Conservation (phyloP, 2,888 invertebrate species). For the Caradrina clavipalpis region DNA sequence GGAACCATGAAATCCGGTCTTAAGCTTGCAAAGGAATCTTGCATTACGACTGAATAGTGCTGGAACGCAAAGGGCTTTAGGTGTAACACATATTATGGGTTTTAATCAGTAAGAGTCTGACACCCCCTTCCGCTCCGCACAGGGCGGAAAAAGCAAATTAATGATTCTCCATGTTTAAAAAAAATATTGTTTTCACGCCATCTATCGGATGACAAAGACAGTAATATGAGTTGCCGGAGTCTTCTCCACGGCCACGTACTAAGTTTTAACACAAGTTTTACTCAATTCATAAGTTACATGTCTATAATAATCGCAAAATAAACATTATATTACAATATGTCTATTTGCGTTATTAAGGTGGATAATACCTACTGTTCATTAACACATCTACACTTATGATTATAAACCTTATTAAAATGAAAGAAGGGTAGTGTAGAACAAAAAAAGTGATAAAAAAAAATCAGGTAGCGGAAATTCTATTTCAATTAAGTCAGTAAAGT, state of each 20-base stretch:
- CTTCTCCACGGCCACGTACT: background rate
- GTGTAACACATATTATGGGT: no score
- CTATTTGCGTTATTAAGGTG: background rate
- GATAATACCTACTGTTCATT: background rate
- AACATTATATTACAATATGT: background rate
- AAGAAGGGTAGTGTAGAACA: background rate
- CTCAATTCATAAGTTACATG: no score
- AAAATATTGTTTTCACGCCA: background rate
- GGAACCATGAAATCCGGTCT: no score
- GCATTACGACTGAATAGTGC: background rate
- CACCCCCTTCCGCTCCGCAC: no score
- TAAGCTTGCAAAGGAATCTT: no score
- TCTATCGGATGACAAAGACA: background rate
- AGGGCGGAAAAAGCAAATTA: no score
- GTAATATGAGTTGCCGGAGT: no score
- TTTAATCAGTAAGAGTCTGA: no score
- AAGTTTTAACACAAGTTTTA: no score
- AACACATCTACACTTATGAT: background rate
- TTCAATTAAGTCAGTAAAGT: background rate
- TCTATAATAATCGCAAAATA: no score
- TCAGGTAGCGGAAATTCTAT: conserved; percentile 25
- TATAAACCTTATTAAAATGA: background rate
- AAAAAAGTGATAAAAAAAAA: background rate
- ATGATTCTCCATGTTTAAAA: no score
- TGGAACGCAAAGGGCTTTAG: no score